phyloP scores from a whole-genome alignment of 2,113 vertebrate genomes.

The Notarius quadriscutis region DNA sequence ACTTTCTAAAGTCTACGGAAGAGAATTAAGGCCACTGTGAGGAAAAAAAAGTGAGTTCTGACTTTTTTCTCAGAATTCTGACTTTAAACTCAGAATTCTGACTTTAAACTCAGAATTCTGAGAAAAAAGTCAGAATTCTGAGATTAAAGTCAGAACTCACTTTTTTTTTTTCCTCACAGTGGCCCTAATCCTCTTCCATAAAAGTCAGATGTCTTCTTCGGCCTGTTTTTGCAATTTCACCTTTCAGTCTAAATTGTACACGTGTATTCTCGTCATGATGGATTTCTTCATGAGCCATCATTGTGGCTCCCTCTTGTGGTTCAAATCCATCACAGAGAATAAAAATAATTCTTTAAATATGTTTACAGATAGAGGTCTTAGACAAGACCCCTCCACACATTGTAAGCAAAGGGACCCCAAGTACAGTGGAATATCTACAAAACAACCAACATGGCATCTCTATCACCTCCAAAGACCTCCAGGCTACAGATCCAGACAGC shows the following conservation, averaged over 20 bases:
- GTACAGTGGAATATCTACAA: slow-evolving; percentile 58
- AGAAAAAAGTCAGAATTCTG: too few species aligned
- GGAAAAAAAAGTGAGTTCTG: too few species aligned
- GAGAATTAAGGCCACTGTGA: too few species aligned
- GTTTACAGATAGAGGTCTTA: slow-evolving; percentile 62
- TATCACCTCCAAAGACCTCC: slow-evolving; percentile 63
- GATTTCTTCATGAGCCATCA: not conserved
- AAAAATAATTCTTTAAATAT: slow-evolving; percentile 12
- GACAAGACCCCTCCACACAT: slow-evolving; percentile 69
- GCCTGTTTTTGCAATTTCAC: not conserved
- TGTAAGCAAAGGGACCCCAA: slow-evolving; percentile 60
- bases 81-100: too few species aligned
- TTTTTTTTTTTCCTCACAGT: too few species aligned
- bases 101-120: too few species aligned
- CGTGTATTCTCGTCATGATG: not conserved
- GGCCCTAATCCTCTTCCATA: too few species aligned
- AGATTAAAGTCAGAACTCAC: too few species aligned
- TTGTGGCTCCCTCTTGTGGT: slow-evolving; percentile 61
- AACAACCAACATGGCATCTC: slow-evolving; percentile 54
- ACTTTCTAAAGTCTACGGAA: not conserved
- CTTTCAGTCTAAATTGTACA: not conserved
- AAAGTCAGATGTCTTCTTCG: not conserved
- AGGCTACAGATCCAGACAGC: slow-evolving; percentile 64
- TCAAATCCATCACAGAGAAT: slow-evolving; percentile 67
- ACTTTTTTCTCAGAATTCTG: too few species aligned